Percentiles rank a stretch among this genome's conserved stretches.
phyloP scores from a whole-genome alignment of 2,888 invertebrate genomes.

The Caenorhabditis panamensis region DNA sequence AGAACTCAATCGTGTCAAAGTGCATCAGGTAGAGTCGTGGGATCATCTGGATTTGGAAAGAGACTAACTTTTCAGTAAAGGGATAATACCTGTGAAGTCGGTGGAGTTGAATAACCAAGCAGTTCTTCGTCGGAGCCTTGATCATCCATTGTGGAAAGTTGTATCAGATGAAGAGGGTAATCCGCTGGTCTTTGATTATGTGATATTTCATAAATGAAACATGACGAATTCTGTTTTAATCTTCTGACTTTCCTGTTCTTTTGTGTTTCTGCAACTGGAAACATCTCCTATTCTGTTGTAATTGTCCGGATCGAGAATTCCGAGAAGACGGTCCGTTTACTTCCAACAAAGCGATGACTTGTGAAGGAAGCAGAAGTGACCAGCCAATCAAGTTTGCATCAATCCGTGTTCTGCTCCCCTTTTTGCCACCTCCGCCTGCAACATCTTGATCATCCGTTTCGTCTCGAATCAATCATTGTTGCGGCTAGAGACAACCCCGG shows the following conservation, averaged over 20 bases:
- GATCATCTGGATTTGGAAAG: neutral
- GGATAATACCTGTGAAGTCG: slow-evolving; percentile 24
- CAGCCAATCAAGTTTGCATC: slow-evolving; percentile 28
- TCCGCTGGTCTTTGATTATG: slow-evolving; percentile 15
- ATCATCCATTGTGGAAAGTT: slow-evolving; percentile 35
- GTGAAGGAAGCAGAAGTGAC: slow-evolving; percentile 10
- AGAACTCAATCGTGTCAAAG: slow-evolving; percentile 32
- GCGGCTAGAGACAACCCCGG: slow-evolving; percentile 18
- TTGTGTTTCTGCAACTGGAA: slow-evolving; percentile 9
- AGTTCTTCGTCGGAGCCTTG: slow-evolving; percentile 20
- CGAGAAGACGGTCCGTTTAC: slow-evolving; percentile 27
- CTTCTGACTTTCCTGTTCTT: neutral
- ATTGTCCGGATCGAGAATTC: slow-evolving; percentile 12
- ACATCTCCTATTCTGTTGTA: neutral
- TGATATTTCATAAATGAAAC: neutral
- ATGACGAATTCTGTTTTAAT: neutral
- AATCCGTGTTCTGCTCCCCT: neutral
- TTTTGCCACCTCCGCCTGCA: slow-evolving; percentile 1
- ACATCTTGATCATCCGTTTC: slow-evolving; percentile 40
- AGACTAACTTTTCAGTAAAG: slow-evolving; percentile 17
- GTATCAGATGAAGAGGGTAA: slow-evolving; percentile 18
- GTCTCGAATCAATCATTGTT: slow-evolving; percentile 49
- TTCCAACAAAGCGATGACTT: slow-evolving; percentile 23
- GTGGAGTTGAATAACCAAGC: slow-evolving; percentile 16
- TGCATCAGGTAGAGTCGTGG: slow-evolving; percentile 18